Percentiles rank a stretch among this genome's conserved stretches.
Conservation (phyloP, 2,113 vertebrate genomes). For the Chlamydotis undulata region DNA sequence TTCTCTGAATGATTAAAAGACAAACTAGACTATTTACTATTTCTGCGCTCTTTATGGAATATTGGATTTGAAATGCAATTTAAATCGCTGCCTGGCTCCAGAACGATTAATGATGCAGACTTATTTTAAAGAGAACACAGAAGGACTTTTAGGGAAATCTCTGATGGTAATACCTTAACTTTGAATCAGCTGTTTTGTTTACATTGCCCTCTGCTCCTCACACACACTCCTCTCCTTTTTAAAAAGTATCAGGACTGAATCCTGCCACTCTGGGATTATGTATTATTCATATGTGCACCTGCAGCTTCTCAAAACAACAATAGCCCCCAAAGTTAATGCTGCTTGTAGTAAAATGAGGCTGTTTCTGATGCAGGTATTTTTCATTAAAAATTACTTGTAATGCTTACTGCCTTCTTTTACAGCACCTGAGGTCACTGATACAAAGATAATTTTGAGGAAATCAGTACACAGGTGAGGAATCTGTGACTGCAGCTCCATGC, state of each 20-base stretch:
- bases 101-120: conserved; percentile 8
- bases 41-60: conserved; percentile 27
- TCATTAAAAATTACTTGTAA: neutral
- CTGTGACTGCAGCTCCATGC: neutral
- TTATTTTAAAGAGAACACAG: neutral
- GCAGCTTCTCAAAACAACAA: neutral
- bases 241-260: neutral
- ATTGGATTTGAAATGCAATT: neutral
- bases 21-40: conserved; percentile 3
- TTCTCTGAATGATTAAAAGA: conserved; percentile 11
- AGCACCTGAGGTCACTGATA: neutral
- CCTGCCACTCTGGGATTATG: neutral
- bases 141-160: conserved; percentile 8
- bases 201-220: neutral
- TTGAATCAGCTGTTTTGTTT: neutral
- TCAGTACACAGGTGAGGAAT: neutral
- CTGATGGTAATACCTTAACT: neutral
- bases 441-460: neutral
- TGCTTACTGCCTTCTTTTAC: neutral
- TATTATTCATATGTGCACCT: neutral
- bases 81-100: neutral
- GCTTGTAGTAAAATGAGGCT: neutral
- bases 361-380: neutral
- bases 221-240: neutral
- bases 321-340: neutral